phyloP scores from a whole-genome alignment of 2,888 invertebrate species.

The Miltochrista miniata region DNA sequence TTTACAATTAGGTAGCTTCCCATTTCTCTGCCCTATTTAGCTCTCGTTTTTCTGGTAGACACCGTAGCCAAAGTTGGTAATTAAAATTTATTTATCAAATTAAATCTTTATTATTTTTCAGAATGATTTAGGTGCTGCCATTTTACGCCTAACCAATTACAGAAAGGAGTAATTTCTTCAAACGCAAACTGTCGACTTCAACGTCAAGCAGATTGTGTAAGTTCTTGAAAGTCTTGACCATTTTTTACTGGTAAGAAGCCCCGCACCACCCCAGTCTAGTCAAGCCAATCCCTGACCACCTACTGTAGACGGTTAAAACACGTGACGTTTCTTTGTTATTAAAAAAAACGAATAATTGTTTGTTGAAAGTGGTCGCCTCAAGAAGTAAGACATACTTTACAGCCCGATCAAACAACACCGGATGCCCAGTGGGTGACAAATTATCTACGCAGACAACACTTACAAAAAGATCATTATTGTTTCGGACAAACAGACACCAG shows the following conservation, averaged over 20 bases:
- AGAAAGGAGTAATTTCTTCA: too few species aligned
- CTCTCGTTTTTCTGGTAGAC: constrained; percentile 80
- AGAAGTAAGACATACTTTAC: too few species aligned
- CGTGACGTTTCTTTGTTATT: constrained; percentile 21
- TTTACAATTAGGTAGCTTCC: constrained; percentile 84
- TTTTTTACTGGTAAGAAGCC: too few species aligned
- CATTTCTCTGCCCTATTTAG: constrained; percentile 84
- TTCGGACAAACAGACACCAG: constrained; percentile 33
- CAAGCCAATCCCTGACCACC: too few species aligned
- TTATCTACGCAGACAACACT: constrained; percentile 13
- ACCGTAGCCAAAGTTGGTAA: constrained; percentile 62
- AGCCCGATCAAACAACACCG: not conserved
- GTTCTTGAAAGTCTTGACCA: too few species aligned
- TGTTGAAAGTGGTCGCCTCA: too few species aligned
- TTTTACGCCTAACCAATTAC: constrained; percentile 7
- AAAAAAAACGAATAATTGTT: too few species aligned
- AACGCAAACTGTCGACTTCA: too few species aligned
- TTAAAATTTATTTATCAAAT: constrained; percentile 81
- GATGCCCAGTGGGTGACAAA: constrained; percentile 12
- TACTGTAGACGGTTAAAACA: too few species aligned
- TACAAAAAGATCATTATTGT: constrained; percentile 30
- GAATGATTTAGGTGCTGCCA: constrained; percentile 42
- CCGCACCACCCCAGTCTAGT: too few species aligned
- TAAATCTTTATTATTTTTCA: constrained; percentile 53
- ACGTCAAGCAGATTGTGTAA: too few species aligned